phyloP scores from a whole-genome alignment of 1,140 invertebrate species.

The Sinella curviseta region DNA sequence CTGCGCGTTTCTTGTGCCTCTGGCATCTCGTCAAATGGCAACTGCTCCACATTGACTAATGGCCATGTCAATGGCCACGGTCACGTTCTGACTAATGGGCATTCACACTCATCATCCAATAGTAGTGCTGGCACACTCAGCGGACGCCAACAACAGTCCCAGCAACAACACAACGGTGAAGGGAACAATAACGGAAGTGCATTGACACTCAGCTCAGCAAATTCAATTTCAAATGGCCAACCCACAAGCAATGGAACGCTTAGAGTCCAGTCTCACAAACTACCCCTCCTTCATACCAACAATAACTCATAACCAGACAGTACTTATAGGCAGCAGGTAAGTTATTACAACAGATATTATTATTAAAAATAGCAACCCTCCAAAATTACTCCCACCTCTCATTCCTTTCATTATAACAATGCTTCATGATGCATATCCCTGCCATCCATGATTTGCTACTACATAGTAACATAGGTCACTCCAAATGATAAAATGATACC shows the following conservation, averaged over 20 bases:
- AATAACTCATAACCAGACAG: slow-evolving; percentile 46
- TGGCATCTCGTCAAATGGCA: slow-evolving; percentile 40
- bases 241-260: slow-evolving; percentile 42
- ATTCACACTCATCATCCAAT: slow-evolving; percentile 36
- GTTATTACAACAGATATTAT: not conserved
- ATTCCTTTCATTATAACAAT: too few relatives aligned
- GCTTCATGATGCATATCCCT: too few relatives aligned
- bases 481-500: too few relatives aligned
- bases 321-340: slow-evolving; percentile 27
- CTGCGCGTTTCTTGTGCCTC: slow-evolving; percentile 44
- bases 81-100: slow-evolving; percentile 40
- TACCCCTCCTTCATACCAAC: slow-evolving; percentile 48
- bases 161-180: slow-evolving; percentile 35
- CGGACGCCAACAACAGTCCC: slow-evolving; percentile 37
- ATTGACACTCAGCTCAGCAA: slow-evolving; percentile 43
- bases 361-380: not conserved
- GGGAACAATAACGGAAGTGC: slow-evolving; percentile 46
- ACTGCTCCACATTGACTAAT: slow-evolving; percentile 43
- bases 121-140: slow-evolving; percentile 38
- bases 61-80: slow-evolving; percentile 32
- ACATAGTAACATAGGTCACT: too few relatives aligned
- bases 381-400: not conserved
- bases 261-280: slow-evolving; percentile 47
- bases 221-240: slow-evolving; percentile 38
- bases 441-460: too few relatives aligned